These are phyloP conservation scores for Brachylomia viminalis DNA, from an alignment of 2,888 invertebrate genomes.

Conservation along the genomic window DNA sequence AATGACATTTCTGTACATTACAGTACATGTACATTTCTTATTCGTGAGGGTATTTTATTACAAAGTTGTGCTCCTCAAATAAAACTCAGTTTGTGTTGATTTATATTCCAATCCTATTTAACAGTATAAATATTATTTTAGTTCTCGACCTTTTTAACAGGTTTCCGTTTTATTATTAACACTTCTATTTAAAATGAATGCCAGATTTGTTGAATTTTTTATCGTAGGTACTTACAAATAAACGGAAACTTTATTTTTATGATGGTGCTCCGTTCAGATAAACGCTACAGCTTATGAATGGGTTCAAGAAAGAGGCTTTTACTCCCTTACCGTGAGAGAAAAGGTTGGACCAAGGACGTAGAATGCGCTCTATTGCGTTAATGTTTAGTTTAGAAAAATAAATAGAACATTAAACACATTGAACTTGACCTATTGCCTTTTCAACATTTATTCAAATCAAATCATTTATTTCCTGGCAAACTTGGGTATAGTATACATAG, in stretches of 20 bases:
- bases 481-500: too few species aligned
- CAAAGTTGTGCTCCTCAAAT: too few species aligned
- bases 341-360: slow-evolving; percentile 84
- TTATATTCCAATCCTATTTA: slow-evolving; percentile 14
- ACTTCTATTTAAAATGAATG: neutral
- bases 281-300: slow-evolving; percentile 70
- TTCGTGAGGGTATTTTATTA: too few species aligned
- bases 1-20: too few species aligned
- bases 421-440: too few species aligned
- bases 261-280: neutral
- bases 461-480: too few species aligned
- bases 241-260: neutral
- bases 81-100: slow-evolving; percentile 25
- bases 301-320: slow-evolving; percentile 79
- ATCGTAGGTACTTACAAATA: neutral
- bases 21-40: too few species aligned
- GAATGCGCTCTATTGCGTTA: slow-evolving; percentile 84
- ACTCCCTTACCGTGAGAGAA: slow-evolving; percentile 85
- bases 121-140: neutral
- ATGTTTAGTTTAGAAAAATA: slow-evolving; percentile 74
- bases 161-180: slow-evolving; percentile 4
- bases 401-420: neutral
- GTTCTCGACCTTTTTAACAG: neutral
- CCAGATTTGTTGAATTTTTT: neutral
- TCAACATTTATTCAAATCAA: too few species aligned